A percentile compares a stretch with the other conserved stretches of the same genome.
phyloP scores from a whole-genome alignment of 2,113 vertebrate genomes.

The Zapus hudsonius region DNA sequence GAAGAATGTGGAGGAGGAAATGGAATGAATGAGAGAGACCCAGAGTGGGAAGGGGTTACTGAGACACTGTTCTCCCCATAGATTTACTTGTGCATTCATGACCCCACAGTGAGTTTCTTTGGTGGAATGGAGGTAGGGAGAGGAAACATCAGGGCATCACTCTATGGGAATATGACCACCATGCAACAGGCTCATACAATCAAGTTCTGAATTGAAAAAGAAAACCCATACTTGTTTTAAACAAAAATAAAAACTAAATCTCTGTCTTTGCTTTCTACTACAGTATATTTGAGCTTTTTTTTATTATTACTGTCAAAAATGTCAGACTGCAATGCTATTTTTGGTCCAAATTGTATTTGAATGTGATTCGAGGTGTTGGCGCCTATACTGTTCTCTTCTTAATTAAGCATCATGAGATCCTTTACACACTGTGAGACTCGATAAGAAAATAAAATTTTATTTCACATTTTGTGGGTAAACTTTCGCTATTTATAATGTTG shows the following conservation, averaged over 20 bases:
- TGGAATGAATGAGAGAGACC: too few species aligned
- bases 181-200: too few species aligned
- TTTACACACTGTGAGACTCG: background rate
- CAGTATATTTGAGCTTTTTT: background rate
- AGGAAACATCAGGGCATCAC: too few species aligned
- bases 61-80: too few species aligned
- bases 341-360: background rate
- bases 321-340: background rate
- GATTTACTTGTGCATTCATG: too few species aligned
- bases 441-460: background rate
- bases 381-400: background rate
- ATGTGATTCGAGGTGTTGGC: background rate
- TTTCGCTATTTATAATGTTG: slow-evolving; percentile 31
- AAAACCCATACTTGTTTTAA: background rate
- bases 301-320: background rate
- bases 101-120: too few species aligned
- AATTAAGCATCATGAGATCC: background rate
- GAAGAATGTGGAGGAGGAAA: too few species aligned
- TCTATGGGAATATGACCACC: too few species aligned
- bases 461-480: background rate
- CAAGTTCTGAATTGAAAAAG: too few species aligned
- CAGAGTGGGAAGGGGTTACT: too few species aligned
- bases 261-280: background rate
- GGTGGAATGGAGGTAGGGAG: too few species aligned
- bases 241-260: background rate